These are phyloP conservation scores for Buphagus erythrorhynchus DNA, from an alignment of 2,797 vertebrate genomes.

Conservation along the genomic window DNA sequence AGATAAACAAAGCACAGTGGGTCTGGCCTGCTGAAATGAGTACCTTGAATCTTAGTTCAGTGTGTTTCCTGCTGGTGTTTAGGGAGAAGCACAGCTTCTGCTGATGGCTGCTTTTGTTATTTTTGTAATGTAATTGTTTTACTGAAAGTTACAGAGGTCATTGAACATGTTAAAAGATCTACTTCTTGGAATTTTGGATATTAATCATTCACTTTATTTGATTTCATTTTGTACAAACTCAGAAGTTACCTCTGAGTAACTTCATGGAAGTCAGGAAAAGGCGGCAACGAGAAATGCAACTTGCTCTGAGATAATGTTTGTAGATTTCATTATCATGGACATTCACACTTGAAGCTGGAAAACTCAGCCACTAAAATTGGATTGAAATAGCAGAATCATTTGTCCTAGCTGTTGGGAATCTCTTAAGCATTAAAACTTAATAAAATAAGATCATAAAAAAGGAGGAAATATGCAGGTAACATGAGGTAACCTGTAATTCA, in stretches of 20 bases:
- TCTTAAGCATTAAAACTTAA: conserved; percentile 17
- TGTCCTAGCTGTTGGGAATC: conserved; percentile 29
- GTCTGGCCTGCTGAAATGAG: neutral
- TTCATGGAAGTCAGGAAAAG: neutral
- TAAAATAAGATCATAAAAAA: neutral
- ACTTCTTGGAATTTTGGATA: neutral
- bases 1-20: neutral
- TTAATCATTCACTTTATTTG: conserved; percentile 4
- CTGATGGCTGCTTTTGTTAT: neutral
- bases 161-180: neutral
- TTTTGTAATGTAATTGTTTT: neutral
- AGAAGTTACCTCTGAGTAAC: neutral
- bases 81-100: neutral
- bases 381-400: conserved; percentile 26
- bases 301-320: conserved; percentile 2
- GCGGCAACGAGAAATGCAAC: neutral
- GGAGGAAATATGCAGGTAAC: neutral
- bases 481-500: neutral
- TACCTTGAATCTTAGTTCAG: neutral
- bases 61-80: neutral
- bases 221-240: neutral
- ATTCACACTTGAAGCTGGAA: conserved; percentile 10
- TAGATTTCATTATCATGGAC: conserved; percentile 33
- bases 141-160: neutral
- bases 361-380: conserved; percentile 3